Evolutionary conservation across 2,888 invertebrate genomes (phyloP), one percentile per base, ranked within the genome.

Genomic region (Ellobium chinense): DNA sequence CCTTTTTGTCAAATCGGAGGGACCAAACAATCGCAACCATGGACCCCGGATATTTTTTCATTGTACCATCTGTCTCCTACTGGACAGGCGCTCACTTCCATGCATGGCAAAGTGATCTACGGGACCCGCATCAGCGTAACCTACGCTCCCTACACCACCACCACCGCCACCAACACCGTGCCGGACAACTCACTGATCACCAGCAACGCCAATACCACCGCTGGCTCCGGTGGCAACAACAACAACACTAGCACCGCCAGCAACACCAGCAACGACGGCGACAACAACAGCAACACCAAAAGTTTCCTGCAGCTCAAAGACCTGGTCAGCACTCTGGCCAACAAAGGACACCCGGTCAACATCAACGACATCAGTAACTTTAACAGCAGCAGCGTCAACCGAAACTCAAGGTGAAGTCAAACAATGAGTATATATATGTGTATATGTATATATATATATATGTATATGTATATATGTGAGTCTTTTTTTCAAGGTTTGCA

Each of bases 331-430:
- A 66, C 73, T 31, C 66, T 79, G 39, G 79, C 79, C 37, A 65
- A 79, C 73, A 79, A 73, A 39, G 79, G 79, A 36, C 79, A 79
- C 56, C 79, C 79, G 1, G 66, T 79, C n/a, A 79, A 79, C 79
- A 79, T 79, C 73, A 79, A 79, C 29, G 79, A 79, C 79, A 79
- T 79, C 73, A 72, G 63, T 63, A 66, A 29, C n/a, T 60, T 62
- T 37, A 70, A 70, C 60, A 66, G 34, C 65, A 72, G 29, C 56
- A 79, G 73, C 39, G 73, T 66, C 37, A 79, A 79, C 36, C 65
- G 79, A 2, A 79, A 79, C 66, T 72, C 79, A 24, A 79, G 79
- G 79, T 79, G 62, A 12, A 18, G 46, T 12, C n/a, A n/a, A n/a
- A n/a, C n/a, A n/a, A n/a, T n/a, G n/a, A n/a, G n/a, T n/a, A n/a